phyloP scores from a whole-genome alignment of 2,113 vertebrate genomes.

The Amia ocellicauda region DNA sequence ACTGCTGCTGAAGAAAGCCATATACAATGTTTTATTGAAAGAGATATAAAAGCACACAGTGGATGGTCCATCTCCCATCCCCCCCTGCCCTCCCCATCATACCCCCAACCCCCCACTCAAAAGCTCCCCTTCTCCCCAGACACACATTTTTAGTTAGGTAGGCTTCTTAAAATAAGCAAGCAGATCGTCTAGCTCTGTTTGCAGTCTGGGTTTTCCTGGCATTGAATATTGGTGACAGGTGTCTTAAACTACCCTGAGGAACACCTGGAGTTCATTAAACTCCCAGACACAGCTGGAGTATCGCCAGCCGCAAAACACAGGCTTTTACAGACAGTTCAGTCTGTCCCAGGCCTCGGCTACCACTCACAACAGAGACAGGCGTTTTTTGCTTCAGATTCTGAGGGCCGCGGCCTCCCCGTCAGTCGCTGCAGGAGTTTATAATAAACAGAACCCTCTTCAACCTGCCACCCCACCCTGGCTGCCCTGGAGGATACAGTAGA shows the following conservation, averaged over 20 bases:
- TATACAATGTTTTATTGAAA: no score
- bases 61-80: conserved; percentile 26
- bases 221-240: conserved; percentile 76
- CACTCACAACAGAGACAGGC: conserved; percentile 10
- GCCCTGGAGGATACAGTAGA: background rate
- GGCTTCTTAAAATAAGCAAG: conserved; percentile 70
- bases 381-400: background rate
- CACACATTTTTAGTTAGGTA: conserved; percentile 48
- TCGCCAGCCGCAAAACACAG: conserved; percentile 60
- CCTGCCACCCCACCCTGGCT: background rate
- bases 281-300: conserved; percentile 66
- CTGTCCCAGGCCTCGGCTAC: conserved; percentile 9
- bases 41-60: no score
- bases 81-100: conserved; percentile 23
- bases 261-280: conserved; percentile 74
- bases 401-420: background rate
- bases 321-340: conserved; percentile 32
- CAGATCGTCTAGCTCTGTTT: conserved; percentile 62
- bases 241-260: conserved; percentile 66
- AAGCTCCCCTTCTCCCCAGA: conserved; percentile 34
- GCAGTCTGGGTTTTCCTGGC: conserved; percentile 71
- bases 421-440: background rate
- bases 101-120: background rate
- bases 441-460: background rate
- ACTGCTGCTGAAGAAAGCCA: no score